A percentile compares a stretch with the other conserved stretches of the same genome.
Conservation (phyloP, 2,888 invertebrate species). For the Agriopis aurantiaria region DNA sequence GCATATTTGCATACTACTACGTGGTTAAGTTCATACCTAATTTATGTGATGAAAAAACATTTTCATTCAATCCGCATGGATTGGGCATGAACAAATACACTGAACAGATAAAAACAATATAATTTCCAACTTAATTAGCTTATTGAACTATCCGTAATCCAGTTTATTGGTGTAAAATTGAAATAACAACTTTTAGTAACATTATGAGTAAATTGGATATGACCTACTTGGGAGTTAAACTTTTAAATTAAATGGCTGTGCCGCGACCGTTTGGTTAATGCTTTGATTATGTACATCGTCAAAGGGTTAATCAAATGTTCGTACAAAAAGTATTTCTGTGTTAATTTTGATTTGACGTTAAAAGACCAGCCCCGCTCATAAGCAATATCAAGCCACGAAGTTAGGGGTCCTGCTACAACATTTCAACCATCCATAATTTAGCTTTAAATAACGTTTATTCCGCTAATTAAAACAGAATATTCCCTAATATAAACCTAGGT, state of each 20-base stretch:
- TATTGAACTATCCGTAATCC: not conserved
- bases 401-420: not conserved
- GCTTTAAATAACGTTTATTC: too few relatives aligned
- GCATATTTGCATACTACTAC: not conserved
- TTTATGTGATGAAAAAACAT: not conserved
- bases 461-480: too few relatives aligned
- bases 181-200: constrained; percentile 5
- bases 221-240: constrained; percentile 4
- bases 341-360: constrained; percentile 56
- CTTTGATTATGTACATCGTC: too few relatives aligned
- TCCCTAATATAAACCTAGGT: too few relatives aligned
- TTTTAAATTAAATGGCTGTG: constrained; percentile 1
- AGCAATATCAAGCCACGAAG: constrained; percentile 13
- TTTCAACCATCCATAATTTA: not conserved
- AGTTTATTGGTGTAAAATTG: constrained; percentile 6
- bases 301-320: too few relatives aligned
- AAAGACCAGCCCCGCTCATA: constrained; percentile 47
- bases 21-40: not conserved
- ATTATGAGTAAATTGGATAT: constrained; percentile 7
- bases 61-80: not conserved
- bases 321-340: constrained; percentile 39
- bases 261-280: constrained; percentile 2
- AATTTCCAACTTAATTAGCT: not conserved
- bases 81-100: too few relatives aligned
- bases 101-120: not conserved